Evolutionary conservation across 1,140 invertebrate species (phyloP).

Genomic region (Trachelipus rathkii): DNA sequence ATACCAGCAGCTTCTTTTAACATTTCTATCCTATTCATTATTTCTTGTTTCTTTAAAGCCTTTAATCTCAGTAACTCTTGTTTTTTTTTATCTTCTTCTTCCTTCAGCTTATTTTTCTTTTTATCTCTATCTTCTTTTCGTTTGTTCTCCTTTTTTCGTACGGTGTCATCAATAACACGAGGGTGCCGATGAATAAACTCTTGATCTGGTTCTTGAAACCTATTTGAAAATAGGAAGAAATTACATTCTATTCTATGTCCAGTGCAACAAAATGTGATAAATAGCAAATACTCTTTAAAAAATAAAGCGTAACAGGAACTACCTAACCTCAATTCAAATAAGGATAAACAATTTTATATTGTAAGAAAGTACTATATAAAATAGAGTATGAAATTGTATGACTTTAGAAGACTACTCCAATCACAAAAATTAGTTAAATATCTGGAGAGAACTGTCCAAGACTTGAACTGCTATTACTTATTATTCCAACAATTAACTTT

Average conservation of each 20-base stretch:
- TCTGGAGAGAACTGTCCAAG: too few relatives aligned
- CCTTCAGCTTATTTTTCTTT: constrained; percentile 57
- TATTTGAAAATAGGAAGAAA: neutral
- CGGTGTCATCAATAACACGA: constrained; percentile 74
- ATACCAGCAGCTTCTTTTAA: constrained; percentile 87
- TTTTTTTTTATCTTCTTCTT: constrained; percentile 75
- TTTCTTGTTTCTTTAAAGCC: constrained; percentile 82
- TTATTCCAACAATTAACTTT: too few relatives aligned
- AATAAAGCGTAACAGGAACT: too few relatives aligned
- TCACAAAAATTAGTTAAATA: too few relatives aligned
- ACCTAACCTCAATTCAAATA: neutral
- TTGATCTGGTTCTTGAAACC: constrained; percentile 84
- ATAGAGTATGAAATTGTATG: too few relatives aligned
- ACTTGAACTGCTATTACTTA: too few relatives aligned
- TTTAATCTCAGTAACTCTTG: constrained; percentile 83
- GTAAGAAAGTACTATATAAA: too few relatives aligned
- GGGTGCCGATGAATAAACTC: constrained; percentile 91
- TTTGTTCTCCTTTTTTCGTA: constrained; percentile 73
- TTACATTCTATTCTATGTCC: too few relatives aligned
- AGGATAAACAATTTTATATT: too few relatives aligned
- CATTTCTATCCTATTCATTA: constrained; percentile 79
- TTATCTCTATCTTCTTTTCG: constrained; percentile 67
- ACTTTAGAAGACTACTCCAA: too few relatives aligned
- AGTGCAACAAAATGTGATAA: too few relatives aligned
- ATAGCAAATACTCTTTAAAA: too few relatives aligned